Base-by-base conservation (phyloP, 2,888 invertebrate genomes). In the Oscheius myriophilus region DNA sequence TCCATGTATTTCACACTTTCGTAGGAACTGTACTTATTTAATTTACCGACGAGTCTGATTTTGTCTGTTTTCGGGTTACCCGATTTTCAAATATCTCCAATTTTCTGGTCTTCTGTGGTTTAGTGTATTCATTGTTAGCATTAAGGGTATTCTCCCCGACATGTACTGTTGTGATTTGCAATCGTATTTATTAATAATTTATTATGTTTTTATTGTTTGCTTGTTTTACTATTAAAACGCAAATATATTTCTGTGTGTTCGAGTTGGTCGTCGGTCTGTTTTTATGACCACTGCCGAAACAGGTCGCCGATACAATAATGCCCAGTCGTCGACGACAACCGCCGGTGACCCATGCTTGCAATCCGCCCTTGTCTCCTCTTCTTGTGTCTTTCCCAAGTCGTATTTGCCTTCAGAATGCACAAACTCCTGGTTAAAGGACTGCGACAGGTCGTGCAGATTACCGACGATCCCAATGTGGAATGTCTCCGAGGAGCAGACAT, bases 401-500 rank as follows among this genome's bases (percentile, higher is more conserved):
- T 33, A 3, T 33, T 33, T 33, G 33, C 4, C 33, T 33, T 21
- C 23, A 58, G 41, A 41, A 59, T 61, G 53, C 69, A 64, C 63
- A 71, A 67, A 4, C 71, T 78, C 11, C 54, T 80, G 0, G 68
- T 80, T 14, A 77, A 67, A 51, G 71, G 72, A 43, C 69, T 85
- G 39, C 73, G 73, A 25, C 84, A 85, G 69, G 75, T 85, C 21
- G 85, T 85, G 7, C 85, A 85, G 75, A 72, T 85, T 14, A 81
- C 81, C 39, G 83, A 83, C 65, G 73, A 82, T 68, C 55, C 65
- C 7, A 55, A 61, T 39, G 74, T 72, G 1, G 71, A 73, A 18
- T 82, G 66, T 64, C 65, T 85, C 43, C 46, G 57, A 9, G 82
- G 80, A 16, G 57, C 71, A 1, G 67, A 78, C n/a, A 85, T 84